Conservation (phyloP, 2,888 invertebrate genomes). For the Phlogophora meticulosa region DNA sequence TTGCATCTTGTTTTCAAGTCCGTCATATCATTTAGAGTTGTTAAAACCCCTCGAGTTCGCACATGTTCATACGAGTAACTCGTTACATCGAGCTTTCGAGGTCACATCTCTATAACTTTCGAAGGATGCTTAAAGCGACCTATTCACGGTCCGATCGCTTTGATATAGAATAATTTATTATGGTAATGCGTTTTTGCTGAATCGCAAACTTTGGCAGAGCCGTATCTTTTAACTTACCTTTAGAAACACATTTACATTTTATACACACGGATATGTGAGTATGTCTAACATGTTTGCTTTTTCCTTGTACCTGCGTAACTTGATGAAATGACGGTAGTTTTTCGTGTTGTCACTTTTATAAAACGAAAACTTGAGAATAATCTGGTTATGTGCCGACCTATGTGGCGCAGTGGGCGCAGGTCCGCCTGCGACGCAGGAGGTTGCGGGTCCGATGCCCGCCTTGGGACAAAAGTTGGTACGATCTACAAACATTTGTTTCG, state of each 20-base stretch:
- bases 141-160: conserved; percentile 65
- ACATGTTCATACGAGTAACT: conserved; percentile 42
- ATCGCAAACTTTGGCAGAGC: conserved; percentile 56
- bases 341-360: background rate
- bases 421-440: too few species aligned
- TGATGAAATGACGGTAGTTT: background rate
- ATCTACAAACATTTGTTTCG: too few species aligned
- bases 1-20: conserved; percentile 29
- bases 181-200: conserved; percentile 62
- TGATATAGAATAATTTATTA: conserved; percentile 68
- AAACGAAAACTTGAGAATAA: background rate
- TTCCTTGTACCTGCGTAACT: conserved; percentile 1
- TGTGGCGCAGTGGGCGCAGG: too few species aligned
- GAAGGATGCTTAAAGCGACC: conserved; percentile 55
- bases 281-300: conserved; percentile 27
- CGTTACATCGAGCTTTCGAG: conserved; percentile 44
- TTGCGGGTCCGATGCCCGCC: too few species aligned
- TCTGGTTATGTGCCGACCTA: too few species aligned
- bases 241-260: conserved; percentile 42
- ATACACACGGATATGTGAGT: conserved; percentile 15
- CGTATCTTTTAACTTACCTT: conserved; percentile 56
- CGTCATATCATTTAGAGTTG: conserved; percentile 44
- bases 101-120: conserved; percentile 54
- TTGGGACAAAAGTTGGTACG: too few species aligned
- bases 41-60: conserved; percentile 37